Evolutionary conservation across 2,888 invertebrate genomes (phyloP).

Genomic region (Sepioteuthis lessoniana): DNA sequence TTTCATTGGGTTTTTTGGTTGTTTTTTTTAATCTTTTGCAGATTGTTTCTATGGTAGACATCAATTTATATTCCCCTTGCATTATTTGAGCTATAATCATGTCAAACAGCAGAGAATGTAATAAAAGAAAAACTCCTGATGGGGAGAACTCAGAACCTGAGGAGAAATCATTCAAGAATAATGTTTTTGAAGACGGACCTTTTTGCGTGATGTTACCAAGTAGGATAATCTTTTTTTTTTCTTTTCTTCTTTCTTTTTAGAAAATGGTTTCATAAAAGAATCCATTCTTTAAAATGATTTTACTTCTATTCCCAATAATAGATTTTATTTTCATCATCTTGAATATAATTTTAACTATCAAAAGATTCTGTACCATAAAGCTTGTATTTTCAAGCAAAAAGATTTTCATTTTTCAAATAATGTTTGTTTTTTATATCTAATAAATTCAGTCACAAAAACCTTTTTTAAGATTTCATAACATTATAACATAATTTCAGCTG

Average conservation of each 20-base stretch:
- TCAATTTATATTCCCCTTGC: not conserved
- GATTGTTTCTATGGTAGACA: constrained; percentile 20
- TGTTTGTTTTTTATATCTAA: no score
- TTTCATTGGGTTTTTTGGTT: not conserved
- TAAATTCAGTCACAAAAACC: no score
- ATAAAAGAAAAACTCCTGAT: not conserved
- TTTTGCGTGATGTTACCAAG: not conserved
- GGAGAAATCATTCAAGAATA: constrained; percentile 60
- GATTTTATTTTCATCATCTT: no score
- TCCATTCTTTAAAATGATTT: no score
- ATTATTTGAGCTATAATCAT: not conserved
- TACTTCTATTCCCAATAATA: no score
- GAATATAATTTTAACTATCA: no score
- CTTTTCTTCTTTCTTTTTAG: not conserved
- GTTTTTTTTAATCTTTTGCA: not conserved
- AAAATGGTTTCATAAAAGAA: no score
- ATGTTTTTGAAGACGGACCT: constrained; percentile 39
- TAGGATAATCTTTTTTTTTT: not conserved
- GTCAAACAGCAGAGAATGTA: not conserved
- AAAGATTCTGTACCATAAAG: no score
- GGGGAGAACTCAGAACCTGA: constrained; percentile 37
- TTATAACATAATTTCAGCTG: no score
- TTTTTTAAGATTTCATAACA: no score
- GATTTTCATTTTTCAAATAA: no score
- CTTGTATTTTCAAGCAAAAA: no score